Conservation (phyloP, 1,140 invertebrate species). For the Pectinophora gossypiella region DNA sequence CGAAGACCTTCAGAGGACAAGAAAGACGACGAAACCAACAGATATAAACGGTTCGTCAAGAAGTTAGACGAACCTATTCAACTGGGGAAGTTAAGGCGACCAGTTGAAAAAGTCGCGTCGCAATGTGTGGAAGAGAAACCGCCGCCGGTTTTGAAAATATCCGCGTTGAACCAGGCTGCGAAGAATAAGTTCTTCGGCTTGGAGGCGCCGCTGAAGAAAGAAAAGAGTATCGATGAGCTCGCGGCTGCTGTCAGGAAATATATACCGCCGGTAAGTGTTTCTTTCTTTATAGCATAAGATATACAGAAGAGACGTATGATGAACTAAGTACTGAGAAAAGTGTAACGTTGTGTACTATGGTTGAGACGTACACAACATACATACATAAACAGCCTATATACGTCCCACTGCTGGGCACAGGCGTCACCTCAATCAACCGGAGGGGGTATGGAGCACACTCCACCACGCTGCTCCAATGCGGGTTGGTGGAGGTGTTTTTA, state of each 20-base stretch:
- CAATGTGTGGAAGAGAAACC: slow-evolving; percentile 34
- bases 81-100: slow-evolving; percentile 52
- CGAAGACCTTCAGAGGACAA: slow-evolving; percentile 54
- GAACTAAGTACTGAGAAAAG: too few species aligned
- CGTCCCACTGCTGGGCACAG: too few species aligned
- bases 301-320: too few species aligned
- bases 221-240: slow-evolving; percentile 55
- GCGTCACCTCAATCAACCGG: too few species aligned
- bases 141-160: slow-evolving; percentile 49
- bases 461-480: too few species aligned
- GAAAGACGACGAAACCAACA: slow-evolving; percentile 39
- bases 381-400: too few species aligned
- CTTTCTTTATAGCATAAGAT: too few species aligned
- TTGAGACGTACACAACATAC: too few species aligned
- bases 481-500: too few species aligned
- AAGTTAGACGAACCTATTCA: slow-evolving; percentile 58
- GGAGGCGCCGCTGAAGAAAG: slow-evolving; percentile 44
- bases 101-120: slow-evolving; percentile 31
- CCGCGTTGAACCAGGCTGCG: slow-evolving; percentile 52
- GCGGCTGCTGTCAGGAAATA: slow-evolving; percentile 62
- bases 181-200: slow-evolving; percentile 66
- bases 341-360: too few species aligned
- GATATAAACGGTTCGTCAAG: slow-evolving; percentile 43
- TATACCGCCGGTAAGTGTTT: slow-evolving; percentile 58
- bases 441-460: too few species aligned